Evolutionary conservation across 2,797 vertebrate genomes (phyloP), one percentile per base, ranked within the genome.

Genomic region (Poliocrania exsul): DNA sequence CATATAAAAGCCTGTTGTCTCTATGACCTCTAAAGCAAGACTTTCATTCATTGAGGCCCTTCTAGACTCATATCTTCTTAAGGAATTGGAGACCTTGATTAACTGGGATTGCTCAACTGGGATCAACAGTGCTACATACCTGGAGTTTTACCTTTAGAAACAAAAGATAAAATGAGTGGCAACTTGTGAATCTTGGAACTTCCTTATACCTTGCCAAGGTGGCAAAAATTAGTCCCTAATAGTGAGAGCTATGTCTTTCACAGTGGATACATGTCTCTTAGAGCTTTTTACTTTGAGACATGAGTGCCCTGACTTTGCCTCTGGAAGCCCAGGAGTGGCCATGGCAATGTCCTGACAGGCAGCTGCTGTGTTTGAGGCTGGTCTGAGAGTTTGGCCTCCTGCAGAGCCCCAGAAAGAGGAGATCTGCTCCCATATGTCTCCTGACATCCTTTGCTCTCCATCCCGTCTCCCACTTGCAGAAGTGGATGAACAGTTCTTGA

Each of bases 401-500:
- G 8, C 17, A 47, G 46, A 61, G 35, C 7, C 10, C 26, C 29
- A 21, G 0, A 1, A 8, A 13, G 31, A 53, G 21, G 9, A 21
- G 5, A 3, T 33, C 42, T 33, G 15, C 33, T 84, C 40, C 8
- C 9, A 0, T 29, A 21, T 24, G 6, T 21, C 49, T 79, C 31
- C 38, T 85, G 67, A 24, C 11, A n/a, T 13, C 5, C 8, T 6
- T 5, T 0, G 1, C 23, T 40, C 19, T 51, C 18, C 18, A 40
- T 57, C 26, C 17, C 33, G 60, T 7, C 10, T 71, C 16, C 24
- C 31, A 19, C 6, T n/a, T 11, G 8, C 16, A 57, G 26, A 74
- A 84, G 21, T 49, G 10, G 4, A 11, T 3, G 4, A 86, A 49
- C 0, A 3, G 11, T 26, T 35, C 23, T 20, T 16, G 5, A 18